Evolutionary conservation across 2,888 invertebrate species (phyloP), one percentile per base, ranked within the genome.

Genomic region (Rugalucina vietnamica): DNA sequence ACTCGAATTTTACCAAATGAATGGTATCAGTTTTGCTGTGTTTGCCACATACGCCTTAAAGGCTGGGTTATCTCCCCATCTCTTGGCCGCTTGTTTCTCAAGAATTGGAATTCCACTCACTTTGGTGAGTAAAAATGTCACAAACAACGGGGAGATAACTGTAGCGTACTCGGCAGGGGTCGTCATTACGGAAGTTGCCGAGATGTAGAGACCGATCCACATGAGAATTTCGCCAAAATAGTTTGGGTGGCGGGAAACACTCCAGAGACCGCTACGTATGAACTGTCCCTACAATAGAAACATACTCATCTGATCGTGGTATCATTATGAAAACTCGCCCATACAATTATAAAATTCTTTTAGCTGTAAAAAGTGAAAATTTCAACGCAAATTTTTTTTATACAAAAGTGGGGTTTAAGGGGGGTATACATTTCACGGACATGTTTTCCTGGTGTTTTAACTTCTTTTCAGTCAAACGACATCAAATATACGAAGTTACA

Each of bases 71-170:
- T 84, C 80, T 12, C 95, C 95, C 94, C 95, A 95, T 84, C 93
- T 92, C 76, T 91, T 92, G 73, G 89, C 49, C 21, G 91, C 95
- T 27, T 92, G 88, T 32, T 83, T 88, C 88, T 95, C 95, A 80
- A 94, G 90, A 21, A 93, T 70, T 0, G 95, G 95, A 73, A 95
- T 93, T 3, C 95, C 95, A 79, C 94, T 94, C 32, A 95, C 90
- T 73, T 90, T 91, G 18, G 94, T 94, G n/a, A 95, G 90, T 5
- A 95, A 89, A 69, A 92, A 92, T 70, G 93, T 90, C 12, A 94
- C 91, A 84, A 95, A 93, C 29, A 94, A 71, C 1, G 95, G 95
- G 1, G 94, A 94, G 34, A 94, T 88, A 32, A 92, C 89, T n/a
- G 92, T 89, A 60, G 91, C 76, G 39, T 91, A 89, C 82, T 93